Conservation (phyloP, 30 jellyfish, hydroid and myxozoan genomes). For the Turritopsis dohrnii region DNA sequence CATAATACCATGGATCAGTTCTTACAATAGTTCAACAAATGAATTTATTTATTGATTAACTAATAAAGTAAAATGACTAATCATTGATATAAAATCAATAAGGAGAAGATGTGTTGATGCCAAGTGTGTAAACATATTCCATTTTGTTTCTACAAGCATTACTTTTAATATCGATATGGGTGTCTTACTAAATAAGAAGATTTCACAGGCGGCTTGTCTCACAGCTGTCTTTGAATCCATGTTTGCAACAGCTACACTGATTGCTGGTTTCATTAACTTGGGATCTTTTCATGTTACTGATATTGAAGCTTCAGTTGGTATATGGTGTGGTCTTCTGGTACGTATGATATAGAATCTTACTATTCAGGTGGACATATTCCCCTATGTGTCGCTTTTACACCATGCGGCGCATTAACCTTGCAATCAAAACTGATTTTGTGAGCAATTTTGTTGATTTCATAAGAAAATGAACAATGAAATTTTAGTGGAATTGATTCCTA, state of each 20-base stretch:
- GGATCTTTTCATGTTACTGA: constrained; percentile 9
- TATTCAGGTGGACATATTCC: neutral
- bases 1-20: neutral
- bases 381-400: too few species aligned
- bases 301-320: neutral
- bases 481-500: too few species aligned
- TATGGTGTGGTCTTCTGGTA: constrained; percentile 9
- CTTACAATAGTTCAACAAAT: neutral
- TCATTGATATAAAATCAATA: neutral
- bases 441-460: too few species aligned
- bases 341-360: neutral
- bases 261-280: constrained; percentile 2
- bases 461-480: too few species aligned
- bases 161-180: neutral
- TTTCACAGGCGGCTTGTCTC: neutral
- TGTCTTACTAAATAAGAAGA: neutral
- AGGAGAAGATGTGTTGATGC: neutral
- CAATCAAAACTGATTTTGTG: too few species aligned
- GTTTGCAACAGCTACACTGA: neutral
- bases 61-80: neutral
- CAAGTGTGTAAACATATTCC: too few species aligned
- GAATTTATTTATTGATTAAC: neutral
- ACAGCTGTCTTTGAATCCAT: constrained; percentile 2
- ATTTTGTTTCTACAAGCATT: too few species aligned
- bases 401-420: too few species aligned